A percentile compares a stretch with the other conserved stretches of the same genome.
Evolutionary conservation across 2,797 vertebrate species (phyloP).

Genomic region (Takifugu ocellatus): DNA sequence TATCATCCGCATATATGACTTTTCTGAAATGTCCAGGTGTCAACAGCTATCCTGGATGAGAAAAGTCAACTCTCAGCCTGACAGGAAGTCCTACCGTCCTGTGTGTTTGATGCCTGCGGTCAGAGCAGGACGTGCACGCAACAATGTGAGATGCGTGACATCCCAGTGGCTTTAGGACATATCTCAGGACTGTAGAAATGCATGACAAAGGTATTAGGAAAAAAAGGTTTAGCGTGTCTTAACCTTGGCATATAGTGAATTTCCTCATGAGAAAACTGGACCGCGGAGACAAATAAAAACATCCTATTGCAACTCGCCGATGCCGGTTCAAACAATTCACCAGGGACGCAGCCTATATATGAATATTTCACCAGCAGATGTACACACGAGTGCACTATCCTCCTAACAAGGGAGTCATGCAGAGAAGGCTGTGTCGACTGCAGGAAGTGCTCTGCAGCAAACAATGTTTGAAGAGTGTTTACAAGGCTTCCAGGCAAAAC

Average conservation of each 20-base stretch:
- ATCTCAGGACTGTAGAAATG: background rate
- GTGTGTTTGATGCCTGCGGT: too few species aligned
- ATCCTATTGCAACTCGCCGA: conserved; percentile 14
- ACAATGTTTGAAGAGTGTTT: conserved; percentile 44
- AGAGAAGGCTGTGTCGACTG: conserved; percentile 10
- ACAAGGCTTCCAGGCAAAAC: conserved; percentile 47
- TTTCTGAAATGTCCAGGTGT: too few species aligned
- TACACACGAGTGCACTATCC: conserved; percentile 11
- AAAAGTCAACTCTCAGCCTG: too few species aligned
- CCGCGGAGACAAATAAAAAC: conserved; percentile 7
- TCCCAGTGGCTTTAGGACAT: too few species aligned
- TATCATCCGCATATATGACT: too few species aligned
- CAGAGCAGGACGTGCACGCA: too few species aligned
- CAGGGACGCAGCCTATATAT: conserved; percentile 27
- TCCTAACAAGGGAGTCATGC: conserved; percentile 11
- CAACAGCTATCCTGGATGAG: too few species aligned
- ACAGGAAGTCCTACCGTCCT: too few species aligned
- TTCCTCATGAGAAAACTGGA: too few species aligned
- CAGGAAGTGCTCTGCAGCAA: conserved; percentile 41
- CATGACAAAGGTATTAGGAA: too few species aligned
- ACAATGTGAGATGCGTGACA: too few species aligned
- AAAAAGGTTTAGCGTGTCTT: background rate
- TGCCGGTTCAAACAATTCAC: conserved; percentile 9
- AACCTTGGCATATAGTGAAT: too few species aligned
- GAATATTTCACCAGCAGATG: conserved; percentile 10